Conservation (phyloP, 35 echinoderm and acorn worm species). For the Chiridota heheva region DNA sequence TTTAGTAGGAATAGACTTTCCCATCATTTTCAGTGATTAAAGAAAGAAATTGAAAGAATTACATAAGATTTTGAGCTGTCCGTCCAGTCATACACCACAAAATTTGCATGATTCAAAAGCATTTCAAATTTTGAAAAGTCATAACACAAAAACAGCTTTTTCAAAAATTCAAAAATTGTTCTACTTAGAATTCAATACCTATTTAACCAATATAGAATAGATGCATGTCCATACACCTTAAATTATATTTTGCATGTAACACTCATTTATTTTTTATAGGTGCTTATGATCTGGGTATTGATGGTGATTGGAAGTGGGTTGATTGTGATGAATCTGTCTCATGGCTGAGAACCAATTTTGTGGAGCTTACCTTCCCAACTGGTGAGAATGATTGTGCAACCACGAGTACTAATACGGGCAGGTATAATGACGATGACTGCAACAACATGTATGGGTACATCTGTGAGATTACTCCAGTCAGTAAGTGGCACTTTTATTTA, state of each 20-base stretch:
- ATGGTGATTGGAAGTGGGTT: slow-evolving; percentile 57
- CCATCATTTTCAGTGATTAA: too few relatives aligned
- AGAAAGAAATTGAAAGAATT: too few relatives aligned
- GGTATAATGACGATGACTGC: slow-evolving; percentile 40
- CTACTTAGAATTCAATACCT: neutral
- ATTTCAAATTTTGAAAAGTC: too few relatives aligned
- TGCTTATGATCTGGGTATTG: slow-evolving; percentile 44
- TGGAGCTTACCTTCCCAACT: slow-evolving; percentile 10
- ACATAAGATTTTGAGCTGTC: too few relatives aligned
- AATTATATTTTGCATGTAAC: neutral
- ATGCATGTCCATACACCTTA: neutral
- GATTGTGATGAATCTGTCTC: slow-evolving; percentile 63
- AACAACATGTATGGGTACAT: slow-evolving; percentile 21
- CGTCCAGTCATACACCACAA: too few relatives aligned
- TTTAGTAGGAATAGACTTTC: too few relatives aligned
- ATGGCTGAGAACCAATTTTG: slow-evolving; percentile 27
- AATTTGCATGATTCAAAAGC: neutral
- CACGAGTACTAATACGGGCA: slow-evolving; percentile 14
- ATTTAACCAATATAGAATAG: neutral
- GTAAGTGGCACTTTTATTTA: neutral
- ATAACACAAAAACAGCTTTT: neutral
- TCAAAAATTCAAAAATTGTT: neutral
- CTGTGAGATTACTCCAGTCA: slow-evolving; percentile 54
- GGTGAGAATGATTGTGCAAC: slow-evolving; percentile 43
- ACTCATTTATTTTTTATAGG: slow-evolving; percentile 18